These are phyloP conservation scores for Crotalus horridus DNA, from an alignment of 2,113 vertebrate genomes.

Conservation along the genomic window DNA sequence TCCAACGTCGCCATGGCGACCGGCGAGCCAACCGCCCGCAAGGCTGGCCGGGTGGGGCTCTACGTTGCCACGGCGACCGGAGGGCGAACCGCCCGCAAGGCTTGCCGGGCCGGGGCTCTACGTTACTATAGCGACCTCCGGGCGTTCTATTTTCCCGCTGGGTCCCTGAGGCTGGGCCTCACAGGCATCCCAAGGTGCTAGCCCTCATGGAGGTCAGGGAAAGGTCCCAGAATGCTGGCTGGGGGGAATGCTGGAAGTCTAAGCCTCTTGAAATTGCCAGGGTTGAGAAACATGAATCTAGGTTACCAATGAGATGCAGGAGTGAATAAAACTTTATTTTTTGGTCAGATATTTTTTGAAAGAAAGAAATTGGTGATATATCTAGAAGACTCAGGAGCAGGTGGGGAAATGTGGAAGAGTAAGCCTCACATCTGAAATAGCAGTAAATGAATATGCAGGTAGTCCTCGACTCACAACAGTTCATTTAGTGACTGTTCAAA, in stretches of 20 bases:
- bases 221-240: not conserved
- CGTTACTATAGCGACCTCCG: not conserved
- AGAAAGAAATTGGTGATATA: not conserved
- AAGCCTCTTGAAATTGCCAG: not conserved
- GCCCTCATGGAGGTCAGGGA: not conserved
- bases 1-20: constrained; percentile 17
- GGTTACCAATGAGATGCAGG: not conserved
- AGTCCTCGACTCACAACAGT: not conserved
- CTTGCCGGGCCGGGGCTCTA: not conserved
- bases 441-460: not conserved
- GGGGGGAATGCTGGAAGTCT: not conserved
- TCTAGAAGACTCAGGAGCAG: not conserved
- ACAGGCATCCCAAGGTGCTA: not conserved
- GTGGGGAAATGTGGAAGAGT: not conserved
- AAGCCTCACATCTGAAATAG: not conserved
- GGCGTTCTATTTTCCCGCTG: not conserved
- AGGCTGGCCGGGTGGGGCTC: not conserved
- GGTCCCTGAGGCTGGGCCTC: not conserved
- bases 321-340: not conserved
- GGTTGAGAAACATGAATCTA: not conserved
- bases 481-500: not conserved
- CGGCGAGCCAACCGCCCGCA: not conserved
- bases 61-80: not conserved
- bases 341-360: not conserved
- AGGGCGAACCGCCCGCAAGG: not conserved